Conservation (phyloP, 2,797 vertebrate genomes). For the Schizopygopsis pylzovi region DNA sequence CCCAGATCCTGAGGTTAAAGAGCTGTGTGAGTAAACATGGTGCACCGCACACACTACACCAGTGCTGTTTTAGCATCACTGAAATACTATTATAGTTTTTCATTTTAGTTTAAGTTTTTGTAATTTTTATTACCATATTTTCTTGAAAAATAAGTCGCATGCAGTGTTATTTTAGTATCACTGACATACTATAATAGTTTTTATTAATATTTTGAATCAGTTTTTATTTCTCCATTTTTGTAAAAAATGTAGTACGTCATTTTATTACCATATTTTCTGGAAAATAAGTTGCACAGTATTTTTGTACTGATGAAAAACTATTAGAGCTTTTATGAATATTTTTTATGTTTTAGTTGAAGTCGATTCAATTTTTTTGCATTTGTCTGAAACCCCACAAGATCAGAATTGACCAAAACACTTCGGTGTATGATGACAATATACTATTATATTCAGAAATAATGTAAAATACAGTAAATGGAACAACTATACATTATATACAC, state of each 20-base stretch:
- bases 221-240: no score
- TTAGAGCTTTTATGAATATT: background rate
- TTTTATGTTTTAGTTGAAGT: background rate
- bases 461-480: no score
- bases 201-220: no score
- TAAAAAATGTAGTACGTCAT: no score
- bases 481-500: no score
- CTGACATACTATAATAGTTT: no score
- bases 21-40: conserved; percentile 18
- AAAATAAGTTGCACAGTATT: background rate
- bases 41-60: background rate
- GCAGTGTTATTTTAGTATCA: background rate
- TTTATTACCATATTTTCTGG: background rate
- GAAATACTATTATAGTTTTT: background rate
- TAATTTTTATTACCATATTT: background rate
- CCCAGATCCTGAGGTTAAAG: conserved; percentile 17
- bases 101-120: background rate
- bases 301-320: background rate
- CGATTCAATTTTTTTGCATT: no score
- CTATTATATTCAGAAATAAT: no score
- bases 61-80: background rate
- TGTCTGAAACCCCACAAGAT: background rate
- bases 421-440: no score
- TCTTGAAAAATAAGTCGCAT: background rate
- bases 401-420: no score